Conservation (phyloP, 2,797 vertebrate species). For the Hemibagrus guttatus region DNA sequence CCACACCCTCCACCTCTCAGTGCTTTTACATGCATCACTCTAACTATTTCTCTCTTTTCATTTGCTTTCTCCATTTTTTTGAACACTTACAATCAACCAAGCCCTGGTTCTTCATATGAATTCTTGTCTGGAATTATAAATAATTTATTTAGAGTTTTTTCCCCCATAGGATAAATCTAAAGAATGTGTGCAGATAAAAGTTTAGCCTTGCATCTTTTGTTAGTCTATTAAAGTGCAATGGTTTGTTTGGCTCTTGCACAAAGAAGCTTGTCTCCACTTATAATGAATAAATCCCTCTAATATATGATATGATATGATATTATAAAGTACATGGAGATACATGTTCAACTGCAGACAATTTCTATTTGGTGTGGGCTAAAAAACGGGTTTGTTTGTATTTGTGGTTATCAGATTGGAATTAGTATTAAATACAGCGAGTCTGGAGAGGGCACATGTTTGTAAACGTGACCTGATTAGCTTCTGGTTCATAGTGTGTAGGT, state of each 20-base stretch:
- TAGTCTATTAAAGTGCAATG: background rate
- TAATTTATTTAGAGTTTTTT: background rate
- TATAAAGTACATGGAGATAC: background rate
- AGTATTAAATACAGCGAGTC: background rate
- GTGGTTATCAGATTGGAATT: background rate
- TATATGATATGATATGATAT: background rate
- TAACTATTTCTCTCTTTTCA: slow-evolving; percentile 47
- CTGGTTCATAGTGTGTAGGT: background rate
- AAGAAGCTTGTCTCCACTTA: background rate
- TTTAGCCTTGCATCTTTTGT: slow-evolving; percentile 6
- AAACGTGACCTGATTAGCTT: background rate
- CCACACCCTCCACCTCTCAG: background rate
- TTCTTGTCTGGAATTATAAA: background rate
- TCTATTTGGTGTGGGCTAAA: background rate
- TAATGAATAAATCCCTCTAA: background rate
- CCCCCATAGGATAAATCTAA: background rate
- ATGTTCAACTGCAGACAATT: background rate
- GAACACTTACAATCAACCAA: slow-evolving; percentile 68
- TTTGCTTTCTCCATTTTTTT: slow-evolving; percentile 43
- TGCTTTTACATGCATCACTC: background rate
- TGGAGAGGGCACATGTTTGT: background rate
- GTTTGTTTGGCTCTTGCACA: no score
- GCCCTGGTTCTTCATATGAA: background rate
- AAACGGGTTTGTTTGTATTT: background rate
- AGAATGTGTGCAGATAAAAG: background rate